phyloP scores from a whole-genome alignment of 2,113 vertebrate genomes.

The Fregetta grallaria region DNA sequence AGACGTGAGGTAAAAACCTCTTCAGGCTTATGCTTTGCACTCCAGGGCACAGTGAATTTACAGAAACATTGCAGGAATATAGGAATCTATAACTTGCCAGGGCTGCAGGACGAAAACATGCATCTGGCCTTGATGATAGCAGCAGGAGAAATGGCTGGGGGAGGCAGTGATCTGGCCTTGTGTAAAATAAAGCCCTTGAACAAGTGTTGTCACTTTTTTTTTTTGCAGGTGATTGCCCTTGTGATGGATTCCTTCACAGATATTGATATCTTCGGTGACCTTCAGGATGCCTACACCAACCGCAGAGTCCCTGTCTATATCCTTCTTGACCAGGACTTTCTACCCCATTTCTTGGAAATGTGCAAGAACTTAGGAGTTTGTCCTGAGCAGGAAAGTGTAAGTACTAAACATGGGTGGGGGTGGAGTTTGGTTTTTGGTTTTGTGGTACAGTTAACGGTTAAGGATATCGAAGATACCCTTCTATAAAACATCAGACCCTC shows the following conservation, averaged over 20 bases:
- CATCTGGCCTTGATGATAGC: background rate
- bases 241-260: conserved; percentile 97
- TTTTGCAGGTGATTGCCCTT: conserved; percentile 89
- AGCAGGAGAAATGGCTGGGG: background rate
- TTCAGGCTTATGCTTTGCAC: background rate
- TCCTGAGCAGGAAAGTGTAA: conserved; percentile 88
- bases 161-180: background rate
- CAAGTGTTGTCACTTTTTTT: background rate
- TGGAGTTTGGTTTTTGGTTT: background rate
- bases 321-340: conserved; percentile 85
- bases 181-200: background rate
- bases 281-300: conserved; percentile 84
- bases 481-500: background rate
- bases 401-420: background rate
- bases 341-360: conserved; percentile 89
- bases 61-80: background rate
- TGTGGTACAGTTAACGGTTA: background rate
- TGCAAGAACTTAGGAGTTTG: conserved; percentile 82
- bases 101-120: background rate
- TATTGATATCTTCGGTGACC: conserved; percentile 91
- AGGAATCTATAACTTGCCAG: background rate
- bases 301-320: conserved; percentile 90
- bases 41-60: background rate
- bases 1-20: background rate
- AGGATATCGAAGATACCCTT: background rate